A percentile compares a stretch with the other conserved stretches of the same genome.
phyloP scores from a whole-genome alignment of 1,140 invertebrate genomes.

The Papilio glaucus region DNA sequence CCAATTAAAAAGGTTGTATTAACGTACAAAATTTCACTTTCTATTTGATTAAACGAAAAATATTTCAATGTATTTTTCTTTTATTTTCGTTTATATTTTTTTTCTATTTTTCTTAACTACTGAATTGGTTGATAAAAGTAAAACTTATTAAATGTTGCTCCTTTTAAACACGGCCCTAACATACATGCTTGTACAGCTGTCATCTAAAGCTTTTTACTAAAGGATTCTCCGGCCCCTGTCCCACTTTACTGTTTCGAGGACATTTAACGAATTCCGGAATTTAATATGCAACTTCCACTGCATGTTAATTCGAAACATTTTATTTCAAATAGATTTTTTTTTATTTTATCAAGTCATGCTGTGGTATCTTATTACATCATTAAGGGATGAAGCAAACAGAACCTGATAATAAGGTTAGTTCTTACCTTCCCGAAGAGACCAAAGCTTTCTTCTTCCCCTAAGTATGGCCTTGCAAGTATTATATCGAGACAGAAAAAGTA shows the following conservation, averaged over 20 bases:
- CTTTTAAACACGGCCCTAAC: not conserved
- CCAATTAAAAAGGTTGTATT: not conserved
- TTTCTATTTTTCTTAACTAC: too few species aligned
- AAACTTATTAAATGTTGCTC: not conserved
- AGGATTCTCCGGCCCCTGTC: slow-evolving; percentile 1
- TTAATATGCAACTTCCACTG: not conserved
- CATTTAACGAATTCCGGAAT: slow-evolving; percentile 9
- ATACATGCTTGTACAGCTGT: not conserved
- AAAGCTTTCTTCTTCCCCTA: too few species aligned
- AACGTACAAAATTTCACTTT: not conserved
- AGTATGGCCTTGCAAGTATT: too few species aligned
- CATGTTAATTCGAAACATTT: not conserved
- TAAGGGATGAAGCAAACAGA: too few species aligned
- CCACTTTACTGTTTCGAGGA: slow-evolving; percentile 3
- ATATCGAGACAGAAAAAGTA: too few species aligned
- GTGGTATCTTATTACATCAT: not conserved
- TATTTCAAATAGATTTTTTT: not conserved
- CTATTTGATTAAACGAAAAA: too few species aligned
- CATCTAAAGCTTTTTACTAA: not conserved
- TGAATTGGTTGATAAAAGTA: too few species aligned
- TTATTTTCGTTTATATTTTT: too few species aligned
- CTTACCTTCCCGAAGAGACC: too few species aligned
- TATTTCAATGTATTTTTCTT: too few species aligned
- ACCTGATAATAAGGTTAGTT: too few species aligned
- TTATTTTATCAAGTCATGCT: not conserved